phyloP scores from a whole-genome alignment of 2,797 vertebrate genomes.

The Lagocephalus sceleratus region DNA sequence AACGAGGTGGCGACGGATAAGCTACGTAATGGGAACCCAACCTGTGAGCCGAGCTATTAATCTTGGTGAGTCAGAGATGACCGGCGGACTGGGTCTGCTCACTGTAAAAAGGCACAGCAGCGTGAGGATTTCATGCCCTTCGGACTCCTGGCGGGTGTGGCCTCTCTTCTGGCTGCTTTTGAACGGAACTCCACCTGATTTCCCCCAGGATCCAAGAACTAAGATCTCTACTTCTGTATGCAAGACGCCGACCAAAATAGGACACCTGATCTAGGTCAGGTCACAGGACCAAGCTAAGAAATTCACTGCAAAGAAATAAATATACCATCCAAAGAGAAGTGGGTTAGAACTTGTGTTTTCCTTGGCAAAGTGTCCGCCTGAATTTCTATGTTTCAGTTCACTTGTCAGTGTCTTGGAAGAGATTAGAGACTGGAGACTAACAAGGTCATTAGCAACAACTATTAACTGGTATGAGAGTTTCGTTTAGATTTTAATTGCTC shows the following conservation, averaged over 20 bases:
- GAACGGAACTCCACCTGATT: conserved; percentile 49
- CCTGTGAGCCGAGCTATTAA: conserved; percentile 62
- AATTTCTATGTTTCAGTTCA: too few relatives aligned
- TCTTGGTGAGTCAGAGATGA: conserved; percentile 66
- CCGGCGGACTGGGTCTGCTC: conserved; percentile 62
- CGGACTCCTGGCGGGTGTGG: conserved; percentile 57
- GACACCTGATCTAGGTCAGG: conserved; percentile 52
- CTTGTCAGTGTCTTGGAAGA: too few relatives aligned
- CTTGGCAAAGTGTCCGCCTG: not conserved
- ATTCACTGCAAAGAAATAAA: conserved; percentile 26
- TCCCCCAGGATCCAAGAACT: conserved; percentile 32
- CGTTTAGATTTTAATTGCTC: too few relatives aligned
- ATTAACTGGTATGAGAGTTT: too few relatives aligned
- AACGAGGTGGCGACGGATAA: conserved; percentile 65
- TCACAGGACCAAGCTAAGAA: conserved; percentile 48
- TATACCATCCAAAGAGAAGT: conserved; percentile 15
- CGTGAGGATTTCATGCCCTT: conserved; percentile 57
- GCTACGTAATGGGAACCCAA: conserved; percentile 61
- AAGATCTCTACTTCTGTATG: conserved; percentile 40
- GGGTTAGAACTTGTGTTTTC: conserved; percentile 1
- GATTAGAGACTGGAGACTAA: too few relatives aligned
- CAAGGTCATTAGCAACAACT: too few relatives aligned
- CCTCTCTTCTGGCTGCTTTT: conserved; percentile 50
- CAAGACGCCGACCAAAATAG: conserved; percentile 38
- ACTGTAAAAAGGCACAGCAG: conserved; percentile 63